Evolutionary conservation across 2,113 vertebrate genomes (phyloP).

Genomic region (Otus sunia): DNA sequence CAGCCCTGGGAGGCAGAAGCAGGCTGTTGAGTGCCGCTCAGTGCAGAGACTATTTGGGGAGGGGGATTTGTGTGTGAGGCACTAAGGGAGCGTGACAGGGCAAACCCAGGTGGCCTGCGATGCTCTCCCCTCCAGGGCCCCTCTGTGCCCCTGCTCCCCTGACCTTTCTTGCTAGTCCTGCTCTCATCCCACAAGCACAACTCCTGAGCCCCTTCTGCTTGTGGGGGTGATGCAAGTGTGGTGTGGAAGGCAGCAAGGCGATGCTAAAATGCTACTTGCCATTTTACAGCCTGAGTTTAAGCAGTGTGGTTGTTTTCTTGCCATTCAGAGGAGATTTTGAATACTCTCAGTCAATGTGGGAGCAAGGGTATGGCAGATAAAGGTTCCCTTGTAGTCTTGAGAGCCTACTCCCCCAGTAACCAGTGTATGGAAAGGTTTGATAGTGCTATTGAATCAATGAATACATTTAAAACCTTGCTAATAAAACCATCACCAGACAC

Average conservation of each 20-base stretch:
- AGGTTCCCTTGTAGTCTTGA: background rate
- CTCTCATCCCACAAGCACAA: background rate
- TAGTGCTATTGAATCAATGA: background rate
- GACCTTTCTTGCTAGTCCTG: background rate
- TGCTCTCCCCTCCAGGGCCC: background rate
- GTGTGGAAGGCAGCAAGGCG: background rate
- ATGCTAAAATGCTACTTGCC: background rate
- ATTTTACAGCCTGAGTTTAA: background rate
- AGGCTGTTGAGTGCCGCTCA: background rate
- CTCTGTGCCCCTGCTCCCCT: background rate
- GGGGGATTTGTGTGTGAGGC: background rate
- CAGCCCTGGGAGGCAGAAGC: background rate
- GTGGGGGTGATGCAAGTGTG: background rate
- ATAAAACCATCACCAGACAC: background rate
- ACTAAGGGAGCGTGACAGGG: rapidly evolving
- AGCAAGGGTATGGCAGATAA: background rate
- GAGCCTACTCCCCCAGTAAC: background rate
- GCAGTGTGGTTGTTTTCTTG: background rate
- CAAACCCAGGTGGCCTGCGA: background rate
- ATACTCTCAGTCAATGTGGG: background rate
- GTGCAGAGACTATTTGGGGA: background rate
- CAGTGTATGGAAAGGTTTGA: background rate
- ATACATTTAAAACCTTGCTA: background rate
- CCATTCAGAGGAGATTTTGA: background rate
- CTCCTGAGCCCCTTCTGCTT: background rate